Conservation (phyloP, 2,888 invertebrate genomes). For the Miltochrista miniata region DNA sequence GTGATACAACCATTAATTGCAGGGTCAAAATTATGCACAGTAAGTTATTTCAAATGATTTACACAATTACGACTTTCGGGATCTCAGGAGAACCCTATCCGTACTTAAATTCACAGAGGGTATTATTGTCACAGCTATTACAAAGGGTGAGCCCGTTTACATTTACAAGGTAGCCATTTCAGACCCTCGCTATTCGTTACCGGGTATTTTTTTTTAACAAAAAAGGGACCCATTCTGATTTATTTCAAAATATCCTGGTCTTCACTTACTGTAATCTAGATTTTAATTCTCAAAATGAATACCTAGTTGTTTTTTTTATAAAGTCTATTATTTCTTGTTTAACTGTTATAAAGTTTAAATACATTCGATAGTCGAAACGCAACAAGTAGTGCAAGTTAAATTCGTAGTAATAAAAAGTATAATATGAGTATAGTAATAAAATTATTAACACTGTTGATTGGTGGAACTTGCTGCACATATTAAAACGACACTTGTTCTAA, state of each 20-base stretch:
- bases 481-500: no score
- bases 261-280: no score
- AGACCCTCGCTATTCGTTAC: constrained; percentile 2
- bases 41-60: constrained; percentile 1
- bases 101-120: constrained; percentile 4
- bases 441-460: no score
- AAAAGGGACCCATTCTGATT: background rate
- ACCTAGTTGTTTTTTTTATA: no score
- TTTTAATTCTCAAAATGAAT: no score
- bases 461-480: no score
- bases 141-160: constrained; percentile 8
- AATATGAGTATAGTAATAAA: no score
- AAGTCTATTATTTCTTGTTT: no score
- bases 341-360: no score
- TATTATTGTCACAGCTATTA: constrained; percentile 4
- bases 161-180: constrained; percentile 5
- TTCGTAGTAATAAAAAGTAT: no score
- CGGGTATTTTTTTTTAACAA: constrained; percentile 1
- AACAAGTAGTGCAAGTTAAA: no score
- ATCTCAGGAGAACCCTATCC: background rate
- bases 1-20: constrained; percentile 2
- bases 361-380: no score
- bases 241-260: background rate
- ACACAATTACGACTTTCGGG: background rate
- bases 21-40: constrained; percentile 4